These are phyloP conservation scores for Cyphomyrmex costatus DNA, from an alignment of 1,140 invertebrate genomes.

Conservation along the genomic window DNA sequence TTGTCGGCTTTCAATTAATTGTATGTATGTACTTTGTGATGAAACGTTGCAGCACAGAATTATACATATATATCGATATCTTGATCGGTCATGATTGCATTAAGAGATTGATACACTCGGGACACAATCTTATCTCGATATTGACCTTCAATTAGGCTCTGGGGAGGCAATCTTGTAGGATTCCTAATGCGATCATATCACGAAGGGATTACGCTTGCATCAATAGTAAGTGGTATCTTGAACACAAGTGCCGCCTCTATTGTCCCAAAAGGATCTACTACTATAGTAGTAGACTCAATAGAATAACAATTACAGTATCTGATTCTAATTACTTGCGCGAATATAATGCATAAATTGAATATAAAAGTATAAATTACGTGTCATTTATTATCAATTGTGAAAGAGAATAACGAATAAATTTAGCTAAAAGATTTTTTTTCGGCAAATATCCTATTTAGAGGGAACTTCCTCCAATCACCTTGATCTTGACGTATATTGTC, in stretches of 20 bases:
- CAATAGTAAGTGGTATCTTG: constrained; percentile 21
- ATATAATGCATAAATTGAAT: background rate
- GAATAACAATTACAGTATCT: constrained; percentile 26
- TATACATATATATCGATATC: constrained; percentile 18
- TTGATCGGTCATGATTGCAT: constrained; percentile 31
- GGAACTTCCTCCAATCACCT: too few relatives aligned
- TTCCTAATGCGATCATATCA: constrained; percentile 73
- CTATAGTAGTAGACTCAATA: constrained; percentile 19
- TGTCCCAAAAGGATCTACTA: constrained; percentile 53
- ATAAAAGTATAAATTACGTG: background rate
- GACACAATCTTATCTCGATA: constrained; percentile 51
- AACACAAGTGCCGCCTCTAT: constrained; percentile 42
- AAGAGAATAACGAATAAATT: background rate
- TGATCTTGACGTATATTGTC: too few relatives aligned
- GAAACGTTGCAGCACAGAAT: constrained; percentile 18
- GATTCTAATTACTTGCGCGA: constrained; percentile 6
- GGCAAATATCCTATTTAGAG: too few relatives aligned
- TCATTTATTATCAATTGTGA: background rate
- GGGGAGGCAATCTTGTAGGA: constrained; percentile 58
- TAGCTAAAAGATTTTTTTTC: background rate
- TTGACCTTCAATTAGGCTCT: constrained; percentile 56
- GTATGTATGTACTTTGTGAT: background rate
- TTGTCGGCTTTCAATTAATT: constrained; percentile 68
- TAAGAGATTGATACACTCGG: constrained; percentile 30
- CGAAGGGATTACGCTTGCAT: constrained; percentile 69